phyloP scores from a whole-genome alignment of 2,113 vertebrate genomes.

The Tetrax tetrax region DNA sequence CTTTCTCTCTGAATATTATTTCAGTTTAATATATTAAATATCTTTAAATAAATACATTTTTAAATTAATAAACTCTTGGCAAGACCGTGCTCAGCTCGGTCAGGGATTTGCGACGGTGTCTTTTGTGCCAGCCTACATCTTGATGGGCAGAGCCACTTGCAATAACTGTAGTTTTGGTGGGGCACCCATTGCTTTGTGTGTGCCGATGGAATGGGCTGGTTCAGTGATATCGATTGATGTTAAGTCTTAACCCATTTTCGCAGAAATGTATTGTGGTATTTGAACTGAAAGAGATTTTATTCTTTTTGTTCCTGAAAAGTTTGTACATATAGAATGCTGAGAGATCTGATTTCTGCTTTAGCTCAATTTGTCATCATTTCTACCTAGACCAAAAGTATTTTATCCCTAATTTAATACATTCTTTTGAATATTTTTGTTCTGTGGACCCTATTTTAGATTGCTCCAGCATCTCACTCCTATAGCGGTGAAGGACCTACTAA shows the following conservation, averaged over 20 bases:
- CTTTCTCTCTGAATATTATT: neutral
- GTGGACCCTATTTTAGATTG: neutral
- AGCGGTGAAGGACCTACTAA: constrained; percentile 21
- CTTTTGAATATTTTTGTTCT: neutral
- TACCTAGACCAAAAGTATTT: neutral
- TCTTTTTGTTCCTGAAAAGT: neutral
- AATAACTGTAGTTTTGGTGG: neutral
- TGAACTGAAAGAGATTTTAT: neutral
- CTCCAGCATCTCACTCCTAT: neutral
- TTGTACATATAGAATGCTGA: neutral
- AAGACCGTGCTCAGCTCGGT: neutral
- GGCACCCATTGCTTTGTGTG: neutral
- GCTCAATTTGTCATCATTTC: constrained; percentile 2
- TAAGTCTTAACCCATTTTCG: neutral
- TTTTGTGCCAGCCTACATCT: neutral
- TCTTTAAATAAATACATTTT: no score
- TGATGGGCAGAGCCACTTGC: neutral
- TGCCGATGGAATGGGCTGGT: neutral
- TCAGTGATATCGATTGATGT: neutral
- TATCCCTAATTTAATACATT: neutral
- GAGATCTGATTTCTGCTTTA: neutral
- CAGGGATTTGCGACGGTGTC: neutral
- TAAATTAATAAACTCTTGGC: neutral
- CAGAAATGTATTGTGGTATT: neutral
- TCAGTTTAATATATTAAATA: neutral